phyloP scores from a whole-genome alignment of 2,888 invertebrate species.

The Mythimna impura region DNA sequence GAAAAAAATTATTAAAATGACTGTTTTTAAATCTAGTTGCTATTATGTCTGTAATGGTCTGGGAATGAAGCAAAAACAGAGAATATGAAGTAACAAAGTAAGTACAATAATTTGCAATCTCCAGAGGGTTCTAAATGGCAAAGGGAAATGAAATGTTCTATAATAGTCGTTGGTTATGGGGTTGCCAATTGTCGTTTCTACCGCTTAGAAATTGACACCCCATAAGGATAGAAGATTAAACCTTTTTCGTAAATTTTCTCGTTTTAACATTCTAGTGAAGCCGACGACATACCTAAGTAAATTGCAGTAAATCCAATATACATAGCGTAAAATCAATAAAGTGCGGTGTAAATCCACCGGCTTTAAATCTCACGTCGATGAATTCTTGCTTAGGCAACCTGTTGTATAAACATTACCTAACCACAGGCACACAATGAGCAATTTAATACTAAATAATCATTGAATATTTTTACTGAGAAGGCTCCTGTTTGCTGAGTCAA shows the following conservation, averaged over 20 bases:
- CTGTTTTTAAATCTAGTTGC: constrained; percentile 22
- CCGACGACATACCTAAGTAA: background rate
- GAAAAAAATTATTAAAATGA: constrained; percentile 8
- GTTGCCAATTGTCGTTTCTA: constrained; percentile 18
- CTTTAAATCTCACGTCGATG: constrained; percentile 36
- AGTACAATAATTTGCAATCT: constrained; percentile 38
- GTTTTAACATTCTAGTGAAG: background rate
- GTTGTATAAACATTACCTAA: constrained; percentile 57
- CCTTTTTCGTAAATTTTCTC: background rate
- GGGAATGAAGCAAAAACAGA: constrained; percentile 14
- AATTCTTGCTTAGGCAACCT: constrained; percentile 26
- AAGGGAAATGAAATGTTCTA: constrained; percentile 45
- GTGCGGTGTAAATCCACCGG: constrained; percentile 18
- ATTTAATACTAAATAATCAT: constrained; percentile 62
- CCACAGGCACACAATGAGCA: constrained; percentile 50
- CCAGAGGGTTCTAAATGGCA: constrained; percentile 25
- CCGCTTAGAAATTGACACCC: constrained; percentile 25
- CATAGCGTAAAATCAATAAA: constrained; percentile 37
- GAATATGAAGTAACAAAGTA: constrained; percentile 17
- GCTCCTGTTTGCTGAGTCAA: constrained; percentile 68
- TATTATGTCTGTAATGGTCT: constrained; percentile 38
- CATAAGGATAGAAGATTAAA: background rate
- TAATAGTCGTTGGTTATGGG: constrained; percentile 28
- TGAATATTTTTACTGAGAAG: constrained; percentile 46
- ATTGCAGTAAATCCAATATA: constrained; percentile 29